Conservation (phyloP, 2,113 vertebrate species). For the Corythaeola cristata region DNA sequence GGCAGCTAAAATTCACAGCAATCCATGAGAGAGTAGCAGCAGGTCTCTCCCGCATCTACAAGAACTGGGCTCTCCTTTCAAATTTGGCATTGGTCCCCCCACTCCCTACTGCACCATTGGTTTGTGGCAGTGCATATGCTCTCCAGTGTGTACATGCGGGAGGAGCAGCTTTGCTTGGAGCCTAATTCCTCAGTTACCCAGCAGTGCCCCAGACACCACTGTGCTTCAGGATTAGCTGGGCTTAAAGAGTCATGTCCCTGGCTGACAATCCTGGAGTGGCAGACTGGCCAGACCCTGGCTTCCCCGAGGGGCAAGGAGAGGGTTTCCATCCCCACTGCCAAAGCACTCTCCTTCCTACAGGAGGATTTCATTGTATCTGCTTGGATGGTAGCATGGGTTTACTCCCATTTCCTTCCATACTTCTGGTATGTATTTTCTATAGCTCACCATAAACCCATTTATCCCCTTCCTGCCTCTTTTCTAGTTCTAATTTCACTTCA, state of each 20-base stretch:
- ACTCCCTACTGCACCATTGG: accelerated
- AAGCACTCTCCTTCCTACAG: neutral
- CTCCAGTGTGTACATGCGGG: neutral
- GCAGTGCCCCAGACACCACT: neutral
- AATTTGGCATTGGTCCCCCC: neutral
- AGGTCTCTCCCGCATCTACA: neutral
- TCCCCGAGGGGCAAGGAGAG: neutral
- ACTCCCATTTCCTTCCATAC: neutral
- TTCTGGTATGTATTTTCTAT: neutral
- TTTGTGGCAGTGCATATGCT: neutral
- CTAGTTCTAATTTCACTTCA: neutral
- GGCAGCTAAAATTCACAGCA: neutral
- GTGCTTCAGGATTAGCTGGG: neutral
- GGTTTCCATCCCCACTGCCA: neutral
- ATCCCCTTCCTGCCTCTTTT: neutral
- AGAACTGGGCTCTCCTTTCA: neutral
- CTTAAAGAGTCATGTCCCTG: neutral
- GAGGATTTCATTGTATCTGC: neutral
- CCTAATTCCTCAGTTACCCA: neutral
- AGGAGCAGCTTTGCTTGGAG: neutral
- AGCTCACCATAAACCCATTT: neutral
- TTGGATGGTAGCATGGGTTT: neutral
- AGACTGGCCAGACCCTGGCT: neutral
- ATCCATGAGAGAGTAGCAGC: neutral
- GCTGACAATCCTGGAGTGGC: neutral